Percentiles rank a stretch among this genome's conserved stretches.
phyloP scores from a whole-genome alignment of 1,140 invertebrate genomes.

The Macrocentrus cingulum region DNA sequence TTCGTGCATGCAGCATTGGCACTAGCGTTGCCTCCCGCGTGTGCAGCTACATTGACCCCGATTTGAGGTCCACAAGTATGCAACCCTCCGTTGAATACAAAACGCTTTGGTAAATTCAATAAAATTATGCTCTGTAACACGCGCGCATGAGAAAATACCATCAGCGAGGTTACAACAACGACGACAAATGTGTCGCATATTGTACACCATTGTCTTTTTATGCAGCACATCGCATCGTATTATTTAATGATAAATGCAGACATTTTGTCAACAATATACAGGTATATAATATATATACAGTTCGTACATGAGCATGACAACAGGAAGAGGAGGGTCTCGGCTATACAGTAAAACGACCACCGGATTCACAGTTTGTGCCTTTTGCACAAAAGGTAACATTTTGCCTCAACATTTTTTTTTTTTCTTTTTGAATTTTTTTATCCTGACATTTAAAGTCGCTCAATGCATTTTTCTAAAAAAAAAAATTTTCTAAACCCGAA shows the following conservation, averaged over 20 bases:
- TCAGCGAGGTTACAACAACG: too few relatives aligned
- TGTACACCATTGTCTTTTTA: too few relatives aligned
- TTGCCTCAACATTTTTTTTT: conserved; percentile 8
- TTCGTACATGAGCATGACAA: not conserved
- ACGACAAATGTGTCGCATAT: too few relatives aligned
- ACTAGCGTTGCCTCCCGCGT: too few relatives aligned
- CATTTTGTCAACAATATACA: not conserved
- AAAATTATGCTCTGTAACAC: too few relatives aligned
- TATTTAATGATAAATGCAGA: not conserved
- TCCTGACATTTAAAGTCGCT: not conserved
- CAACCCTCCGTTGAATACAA: not conserved
- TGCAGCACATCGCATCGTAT: too few relatives aligned
- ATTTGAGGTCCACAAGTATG: not conserved
- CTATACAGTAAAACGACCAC: conserved; percentile 36
- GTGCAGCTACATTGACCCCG: conserved; percentile 17
- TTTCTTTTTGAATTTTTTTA: not conserved
- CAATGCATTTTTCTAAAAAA: too few relatives aligned
- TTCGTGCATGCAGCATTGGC: conserved; percentile 14
- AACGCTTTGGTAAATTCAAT: too few relatives aligned
- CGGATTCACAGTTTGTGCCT: conserved; percentile 46
- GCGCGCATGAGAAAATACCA: too few relatives aligned
- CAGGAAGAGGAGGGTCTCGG: conserved; percentile 29
- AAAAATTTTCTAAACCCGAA: too few relatives aligned
- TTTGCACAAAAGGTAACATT: conserved; percentile 38
- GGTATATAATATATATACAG: too few relatives aligned